Base-by-base conservation (phyloP, 1,140 invertebrate species). In the Ceratina calcarata region DNA sequence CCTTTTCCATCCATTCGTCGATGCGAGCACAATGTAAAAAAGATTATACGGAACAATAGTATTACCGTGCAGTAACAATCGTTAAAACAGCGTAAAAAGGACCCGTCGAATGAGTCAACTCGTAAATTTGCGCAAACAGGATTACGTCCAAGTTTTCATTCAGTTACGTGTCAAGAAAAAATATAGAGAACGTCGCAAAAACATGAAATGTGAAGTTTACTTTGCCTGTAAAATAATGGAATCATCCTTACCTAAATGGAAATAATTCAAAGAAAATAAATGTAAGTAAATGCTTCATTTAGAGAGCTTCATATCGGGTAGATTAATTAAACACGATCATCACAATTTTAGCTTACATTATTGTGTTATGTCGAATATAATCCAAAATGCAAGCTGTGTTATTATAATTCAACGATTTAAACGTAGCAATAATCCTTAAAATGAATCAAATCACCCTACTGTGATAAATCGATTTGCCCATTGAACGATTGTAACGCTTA, bases 401-500 rank as follows among this genome's bases (percentile, higher is more conserved):
- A 60, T 60, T 8, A 60, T 24, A 12, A 58, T 58, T 22, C 37
- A 45, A 45, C 7, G 37, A 45, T 45, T 45, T 2, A 45, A 45
- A 45, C 10, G 10, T 45, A 45, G 37, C 8, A 45, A 45, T 45
- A 45, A 15, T 32, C 22, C 70, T 58, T 16, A 10, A 62, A 74
- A 20, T 0, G 20, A 60, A 66, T 49, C 18, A 22, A 73, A 78
- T 72, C 51, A 45, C 27, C 20, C 65, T 51, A 45, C 45, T 20
- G 37, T 16, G 60, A 62, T 49, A n/a, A 79, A 71, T 60, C 77
- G 20, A 55, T 57, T 73, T 73, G 7, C 53, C 53, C 27, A 55
- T 49, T 62, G 20, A 13, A n/a, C 16, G 4, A 24, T 61, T 66
- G 13, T 45, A 80, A 65, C 74, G 83, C 80, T 88, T 85, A 83